Conservation (phyloP, 2,888 invertebrate genomes). For the Gymnoscelis rufifasciata region DNA sequence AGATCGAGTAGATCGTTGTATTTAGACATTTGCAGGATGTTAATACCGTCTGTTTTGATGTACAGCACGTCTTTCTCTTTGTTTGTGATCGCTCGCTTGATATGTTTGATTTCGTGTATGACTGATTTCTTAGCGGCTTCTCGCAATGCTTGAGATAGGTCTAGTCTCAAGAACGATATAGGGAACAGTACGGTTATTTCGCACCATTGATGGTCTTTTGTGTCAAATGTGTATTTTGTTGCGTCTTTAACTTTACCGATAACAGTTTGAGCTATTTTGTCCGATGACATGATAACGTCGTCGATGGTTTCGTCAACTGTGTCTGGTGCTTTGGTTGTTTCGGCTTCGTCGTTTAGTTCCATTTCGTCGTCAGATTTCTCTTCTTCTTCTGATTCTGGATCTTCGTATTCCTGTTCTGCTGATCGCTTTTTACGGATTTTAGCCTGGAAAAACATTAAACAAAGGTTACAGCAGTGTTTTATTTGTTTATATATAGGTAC, state of each 20-base stretch:
- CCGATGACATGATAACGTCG: slow-evolving; percentile 41
- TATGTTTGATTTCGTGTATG: slow-evolving; percentile 87
- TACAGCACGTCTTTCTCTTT: slow-evolving; percentile 81
- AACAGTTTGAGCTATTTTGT: slow-evolving; percentile 59
- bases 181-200: slow-evolving; percentile 86
- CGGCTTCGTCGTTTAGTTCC: slow-evolving; percentile 50
- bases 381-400: slow-evolving; percentile 80
- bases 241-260: slow-evolving; percentile 62
- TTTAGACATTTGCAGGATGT: slow-evolving; percentile 93
- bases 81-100: slow-evolving; percentile 91
- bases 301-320: slow-evolving; percentile 36
- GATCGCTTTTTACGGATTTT: slow-evolving; percentile 76
- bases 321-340: slow-evolving; percentile 41
- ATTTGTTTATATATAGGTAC: too few relatives aligned
- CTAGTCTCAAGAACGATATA: slow-evolving; percentile 75
- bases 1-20: slow-evolving; percentile 88
- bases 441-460: slow-evolving; percentile 43
- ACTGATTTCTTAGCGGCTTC: slow-evolving; percentile 85
- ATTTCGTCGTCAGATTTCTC: slow-evolving; percentile 73
- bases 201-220: slow-evolving; percentile 89
- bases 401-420: slow-evolving; percentile 84
- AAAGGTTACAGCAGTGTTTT: background rate
- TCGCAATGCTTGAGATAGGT: slow-evolving; percentile 86
- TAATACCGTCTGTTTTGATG: slow-evolving; percentile 97
- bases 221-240: slow-evolving; percentile 86